Evolutionary conservation across 2,888 invertebrate species (phyloP).

Genomic region (Ectemnius cavifrons): DNA sequence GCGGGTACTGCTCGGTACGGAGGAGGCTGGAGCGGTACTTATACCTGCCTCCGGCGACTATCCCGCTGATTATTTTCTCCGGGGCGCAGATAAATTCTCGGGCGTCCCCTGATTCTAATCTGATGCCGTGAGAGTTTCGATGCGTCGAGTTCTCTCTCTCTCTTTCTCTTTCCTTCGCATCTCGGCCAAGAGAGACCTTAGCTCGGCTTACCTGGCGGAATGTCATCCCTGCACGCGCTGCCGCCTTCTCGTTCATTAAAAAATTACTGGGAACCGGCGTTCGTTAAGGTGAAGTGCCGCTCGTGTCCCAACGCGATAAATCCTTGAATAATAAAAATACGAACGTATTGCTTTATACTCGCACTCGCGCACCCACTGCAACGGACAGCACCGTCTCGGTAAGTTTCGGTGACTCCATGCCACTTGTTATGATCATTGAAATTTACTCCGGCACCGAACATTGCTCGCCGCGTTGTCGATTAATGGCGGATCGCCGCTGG

Average conservation of each 20-base stretch:
- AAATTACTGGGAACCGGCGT: slow-evolving; percentile 57
- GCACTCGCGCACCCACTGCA: neutral
- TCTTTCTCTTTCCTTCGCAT: no score
- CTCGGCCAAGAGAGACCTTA: slow-evolving; percentile 60
- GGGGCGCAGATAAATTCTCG: slow-evolving; percentile 73
- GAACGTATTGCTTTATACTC: slow-evolving; percentile 48
- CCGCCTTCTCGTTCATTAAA: slow-evolving; percentile 59
- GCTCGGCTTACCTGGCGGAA: slow-evolving; percentile 53
- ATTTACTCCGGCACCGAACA: slow-evolving; percentile 27
- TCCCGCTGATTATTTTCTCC: slow-evolving; percentile 72
- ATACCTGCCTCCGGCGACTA: slow-evolving; percentile 63
- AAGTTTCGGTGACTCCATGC: slow-evolving; percentile 7
- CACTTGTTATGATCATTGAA: neutral
- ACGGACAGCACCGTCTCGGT: neutral
- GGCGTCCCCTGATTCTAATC: slow-evolving; percentile 74
- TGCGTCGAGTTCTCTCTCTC: slow-evolving; percentile 45
- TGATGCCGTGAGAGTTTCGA: slow-evolving; percentile 68
- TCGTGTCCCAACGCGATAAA: slow-evolving; percentile 56
- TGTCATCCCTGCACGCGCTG: slow-evolving; percentile 60
- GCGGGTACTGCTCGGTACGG: slow-evolving; percentile 23
- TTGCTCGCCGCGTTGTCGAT: slow-evolving; percentile 10
- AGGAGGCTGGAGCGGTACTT: slow-evolving; percentile 52
- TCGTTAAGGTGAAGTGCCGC: slow-evolving; percentile 50
- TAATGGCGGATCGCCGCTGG: neutral
- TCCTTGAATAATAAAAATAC: slow-evolving; percentile 52